Evolutionary conservation across 2,797 vertebrate genomes (phyloP), one percentile per base, ranked within the genome.

Genomic region (Notoglanidium macrostoma): DNA sequence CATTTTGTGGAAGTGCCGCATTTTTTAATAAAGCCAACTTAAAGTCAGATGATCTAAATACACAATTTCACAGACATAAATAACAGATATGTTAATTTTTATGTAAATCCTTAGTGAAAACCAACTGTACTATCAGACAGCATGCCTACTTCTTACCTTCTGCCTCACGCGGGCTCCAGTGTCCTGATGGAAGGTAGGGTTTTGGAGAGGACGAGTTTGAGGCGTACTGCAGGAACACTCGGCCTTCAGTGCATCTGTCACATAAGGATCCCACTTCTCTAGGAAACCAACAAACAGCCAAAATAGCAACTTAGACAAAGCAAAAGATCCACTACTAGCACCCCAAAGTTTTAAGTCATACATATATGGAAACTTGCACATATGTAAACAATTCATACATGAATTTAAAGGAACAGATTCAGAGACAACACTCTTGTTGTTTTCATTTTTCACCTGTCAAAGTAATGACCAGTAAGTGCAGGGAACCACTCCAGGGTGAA

Each of bases 261-360:
- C 98, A 99, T 88, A 97, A 95, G 96, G 97, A 98, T 99, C 98
- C 98, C 97, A 98, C 96, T 98, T 99, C 98, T 99, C 98, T 99
- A 99, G 97, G 96, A 98, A 97, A 97, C 96, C 96, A 98, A 97
- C 95, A 98, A 95, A 95, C 94, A 95, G 87, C 92, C 73, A n/a
- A 95, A 90, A 90, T 95, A 94, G 92, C 93, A 96, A 95, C 96
- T 96, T 96, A 96, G 95, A 96, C 93, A 94, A 92, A 92, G 90
- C 14, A 86, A 89, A 46, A 84, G 11, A 83, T 54, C 15, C 23
- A 84, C 21, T n/a, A 40, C 61, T 29, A 74, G 9, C 26, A 80
- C 80, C 57, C 21, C 54, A 35, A 81, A 55, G 5, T 35, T 0
- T 72, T 35, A 26, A 61, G 11, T 44, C 5, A 80, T 61, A 80